A percentile compares a stretch with the other conserved stretches of the same genome.
Conservation (phyloP, 2,888 invertebrate species). For the Pimpla rufipes region DNA sequence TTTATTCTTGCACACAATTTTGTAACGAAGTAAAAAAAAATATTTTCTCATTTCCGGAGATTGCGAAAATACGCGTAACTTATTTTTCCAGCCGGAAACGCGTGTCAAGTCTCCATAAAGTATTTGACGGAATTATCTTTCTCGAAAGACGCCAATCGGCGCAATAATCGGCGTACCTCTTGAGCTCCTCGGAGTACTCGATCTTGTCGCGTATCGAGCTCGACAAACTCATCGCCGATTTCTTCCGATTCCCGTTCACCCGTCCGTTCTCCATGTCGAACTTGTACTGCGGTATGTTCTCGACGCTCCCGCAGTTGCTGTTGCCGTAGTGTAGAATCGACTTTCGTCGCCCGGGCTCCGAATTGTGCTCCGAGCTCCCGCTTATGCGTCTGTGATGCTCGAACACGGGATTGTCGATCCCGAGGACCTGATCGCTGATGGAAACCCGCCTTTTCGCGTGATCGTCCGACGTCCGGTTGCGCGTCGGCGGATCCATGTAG, state of each 20-base stretch:
- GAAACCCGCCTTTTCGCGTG: conserved; percentile 80
- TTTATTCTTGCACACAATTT: no score
- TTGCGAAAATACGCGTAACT: no score
- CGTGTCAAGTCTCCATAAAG: no score
- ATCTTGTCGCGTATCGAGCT: conserved; percentile 84
- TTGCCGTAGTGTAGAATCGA: conserved; percentile 81
- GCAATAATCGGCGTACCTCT: conserved; percentile 74
- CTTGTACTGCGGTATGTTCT: conserved; percentile 82
- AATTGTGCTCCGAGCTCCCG: conserved; percentile 79
- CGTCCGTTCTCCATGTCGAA: conserved; percentile 81
- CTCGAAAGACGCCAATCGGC: no score
- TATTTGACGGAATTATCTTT: no score
- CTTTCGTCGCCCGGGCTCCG: conserved; percentile 79
- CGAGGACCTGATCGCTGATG: conserved; percentile 82
- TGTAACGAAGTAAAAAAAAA: no score
- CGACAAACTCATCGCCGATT: conserved; percentile 82
- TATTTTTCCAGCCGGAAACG: no score
- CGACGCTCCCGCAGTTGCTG: conserved; percentile 80
- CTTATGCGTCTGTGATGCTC: conserved; percentile 81
- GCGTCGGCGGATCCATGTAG: conserved; percentile 4
- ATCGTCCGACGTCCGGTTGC: not conserved
- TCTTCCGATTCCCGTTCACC: conserved; percentile 77
- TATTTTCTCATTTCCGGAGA: no score
- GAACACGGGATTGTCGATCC: conserved; percentile 82
- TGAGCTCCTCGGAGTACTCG: conserved; percentile 83